These are phyloP conservation scores for Alentia gelatinosa DNA, from an alignment of 2,888 invertebrate genomes.

Conservation along the genomic window DNA sequence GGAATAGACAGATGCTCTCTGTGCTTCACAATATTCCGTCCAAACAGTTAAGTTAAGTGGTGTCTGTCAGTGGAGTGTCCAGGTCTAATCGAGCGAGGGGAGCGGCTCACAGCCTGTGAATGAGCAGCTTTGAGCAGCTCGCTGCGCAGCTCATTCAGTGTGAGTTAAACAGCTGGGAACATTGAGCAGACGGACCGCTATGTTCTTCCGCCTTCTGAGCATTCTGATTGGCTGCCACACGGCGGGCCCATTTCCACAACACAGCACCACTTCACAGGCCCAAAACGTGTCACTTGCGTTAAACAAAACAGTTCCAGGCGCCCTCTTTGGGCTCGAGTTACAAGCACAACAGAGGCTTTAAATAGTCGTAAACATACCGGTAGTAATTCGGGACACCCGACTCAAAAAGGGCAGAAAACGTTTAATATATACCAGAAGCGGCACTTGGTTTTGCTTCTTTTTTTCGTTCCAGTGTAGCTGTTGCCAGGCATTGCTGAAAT, in stretches of 20 bases:
- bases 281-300: not conserved
- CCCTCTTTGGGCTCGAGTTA: not conserved
- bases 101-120: not conserved
- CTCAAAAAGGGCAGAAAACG: not conserved
- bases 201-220: conserved; percentile 15
- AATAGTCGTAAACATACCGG: not conserved
- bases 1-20: not conserved
- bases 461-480: no score
- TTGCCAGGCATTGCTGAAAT: no score
- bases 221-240: not conserved
- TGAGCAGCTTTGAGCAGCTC: not conserved
- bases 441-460: no score
- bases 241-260: not conserved
- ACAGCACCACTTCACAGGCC: conserved; percentile 18
- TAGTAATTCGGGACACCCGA: not conserved
- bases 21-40: not conserved
- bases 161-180: not conserved
- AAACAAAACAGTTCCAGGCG: conserved; percentile 33
- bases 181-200: not conserved
- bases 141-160: not conserved
- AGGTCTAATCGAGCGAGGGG: not conserved
- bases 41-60: conserved; percentile 1
- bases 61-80: not conserved
- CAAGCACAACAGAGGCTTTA: not conserved
- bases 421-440: no score